These are phyloP conservation scores for Antheraea pernyi DNA, from an alignment of 1,140 invertebrate species.

Conservation along the genomic window DNA sequence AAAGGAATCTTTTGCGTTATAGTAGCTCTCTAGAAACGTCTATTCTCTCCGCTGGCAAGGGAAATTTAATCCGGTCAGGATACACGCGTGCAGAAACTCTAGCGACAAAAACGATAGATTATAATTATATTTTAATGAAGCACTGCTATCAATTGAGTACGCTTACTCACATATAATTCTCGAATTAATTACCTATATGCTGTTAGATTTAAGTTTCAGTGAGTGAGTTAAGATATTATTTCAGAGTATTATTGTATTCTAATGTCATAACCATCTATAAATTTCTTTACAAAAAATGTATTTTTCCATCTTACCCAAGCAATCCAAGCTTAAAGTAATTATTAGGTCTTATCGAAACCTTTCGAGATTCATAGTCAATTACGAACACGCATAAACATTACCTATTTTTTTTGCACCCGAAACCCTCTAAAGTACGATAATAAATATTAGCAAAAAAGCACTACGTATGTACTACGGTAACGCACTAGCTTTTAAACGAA, in stretches of 20 bases:
- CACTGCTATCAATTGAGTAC: no score
- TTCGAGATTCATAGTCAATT: slow-evolving; percentile 18
- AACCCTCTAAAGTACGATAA: slow-evolving; percentile 46
- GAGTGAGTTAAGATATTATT: no score
- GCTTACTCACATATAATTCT: no score
- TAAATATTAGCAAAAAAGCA: slow-evolving; percentile 74
- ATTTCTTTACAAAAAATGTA: background rate
- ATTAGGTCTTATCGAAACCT: background rate
- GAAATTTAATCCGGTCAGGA: slow-evolving; percentile 57
- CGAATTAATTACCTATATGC: no score
- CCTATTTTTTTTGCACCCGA: slow-evolving; percentile 46
- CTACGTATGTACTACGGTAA: slow-evolving; percentile 63
- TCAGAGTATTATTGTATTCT: background rate
- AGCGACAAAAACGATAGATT: no score
- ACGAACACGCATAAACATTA: slow-evolving; percentile 38
- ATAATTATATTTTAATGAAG: no score
- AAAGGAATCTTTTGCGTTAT: slow-evolving; percentile 42
- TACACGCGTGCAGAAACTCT: slow-evolving; percentile 29
- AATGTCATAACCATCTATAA: background rate
- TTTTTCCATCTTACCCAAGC: background rate
- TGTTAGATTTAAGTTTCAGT: no score
- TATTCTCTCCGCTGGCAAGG: slow-evolving; percentile 60
- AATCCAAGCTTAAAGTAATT: background rate
- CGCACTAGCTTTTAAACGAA: slow-evolving; percentile 76
- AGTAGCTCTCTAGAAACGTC: slow-evolving; percentile 54